Evolutionary conservation across 2,113 vertebrate genomes (phyloP).

Genomic region (Notarius lentiginosus): DNA sequence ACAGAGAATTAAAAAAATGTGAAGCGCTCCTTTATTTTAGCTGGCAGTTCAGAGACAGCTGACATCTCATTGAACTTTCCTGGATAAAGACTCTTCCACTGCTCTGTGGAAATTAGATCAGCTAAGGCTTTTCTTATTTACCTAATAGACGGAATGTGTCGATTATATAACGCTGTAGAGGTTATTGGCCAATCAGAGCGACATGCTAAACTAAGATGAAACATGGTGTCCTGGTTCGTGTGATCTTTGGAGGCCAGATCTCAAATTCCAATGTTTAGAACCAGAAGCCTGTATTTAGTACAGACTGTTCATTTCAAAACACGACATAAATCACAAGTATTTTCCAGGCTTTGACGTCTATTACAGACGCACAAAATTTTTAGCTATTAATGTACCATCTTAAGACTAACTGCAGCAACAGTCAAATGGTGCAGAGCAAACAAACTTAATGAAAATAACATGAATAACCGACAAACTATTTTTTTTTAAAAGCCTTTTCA

Average conservation of each 20-base stretch:
- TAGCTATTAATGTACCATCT: background rate
- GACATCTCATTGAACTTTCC: conserved; percentile 3
- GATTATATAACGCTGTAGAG: conserved; percentile 3
- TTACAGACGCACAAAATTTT: background rate
- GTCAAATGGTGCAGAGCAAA: background rate
- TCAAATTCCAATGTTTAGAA: conserved; percentile 2
- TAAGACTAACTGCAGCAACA: too few species aligned
- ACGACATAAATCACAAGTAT: conserved; percentile 11
- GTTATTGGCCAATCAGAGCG: conserved; percentile 5
- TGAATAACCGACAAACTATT: background rate
- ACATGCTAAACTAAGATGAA: background rate
- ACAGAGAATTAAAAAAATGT: background rate
- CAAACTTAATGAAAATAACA: background rate
- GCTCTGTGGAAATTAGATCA: background rate
- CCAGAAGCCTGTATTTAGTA: background rate
- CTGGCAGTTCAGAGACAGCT: background rate
- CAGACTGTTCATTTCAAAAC: background rate
- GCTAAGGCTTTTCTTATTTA: background rate
- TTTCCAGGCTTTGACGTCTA: background rate
- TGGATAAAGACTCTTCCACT: background rate
- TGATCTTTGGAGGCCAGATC: conserved; percentile 2
- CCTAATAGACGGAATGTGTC: background rate
- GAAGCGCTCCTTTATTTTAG: conserved; percentile 3
- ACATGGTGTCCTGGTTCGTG: background rate
- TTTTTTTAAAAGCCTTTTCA: background rate